phyloP scores from a whole-genome alignment of 2,888 invertebrate genomes.

The Drosophila subsilvestris region DNA sequence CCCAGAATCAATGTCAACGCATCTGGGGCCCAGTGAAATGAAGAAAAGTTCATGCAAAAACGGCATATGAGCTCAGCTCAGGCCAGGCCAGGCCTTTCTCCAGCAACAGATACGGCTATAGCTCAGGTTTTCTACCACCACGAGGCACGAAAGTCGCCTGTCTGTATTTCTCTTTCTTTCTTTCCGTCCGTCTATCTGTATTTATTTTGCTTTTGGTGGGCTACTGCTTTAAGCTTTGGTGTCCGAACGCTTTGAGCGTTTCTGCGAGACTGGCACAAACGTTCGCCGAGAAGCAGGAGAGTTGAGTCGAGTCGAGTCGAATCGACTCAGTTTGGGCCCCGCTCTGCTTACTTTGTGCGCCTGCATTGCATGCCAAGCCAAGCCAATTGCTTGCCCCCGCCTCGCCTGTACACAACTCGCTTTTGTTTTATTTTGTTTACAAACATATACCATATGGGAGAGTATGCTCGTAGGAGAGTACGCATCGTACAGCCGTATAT shows the following conservation, averaged over 20 bases:
- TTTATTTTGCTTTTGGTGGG: constrained; percentile 16
- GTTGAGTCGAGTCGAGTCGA: constrained; percentile 51
- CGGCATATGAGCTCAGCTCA: constrained; percentile 15
- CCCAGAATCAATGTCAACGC: constrained; percentile 69
- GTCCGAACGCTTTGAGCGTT: constrained; percentile 71
- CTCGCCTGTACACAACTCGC: constrained; percentile 1
- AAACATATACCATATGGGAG: constrained; percentile 18
- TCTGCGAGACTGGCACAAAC: constrained; percentile 65
- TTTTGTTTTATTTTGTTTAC: constrained; percentile 56
- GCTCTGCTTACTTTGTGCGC: constrained; percentile 14
- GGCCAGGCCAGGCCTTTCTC: constrained; percentile 65
- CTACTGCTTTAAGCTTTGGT: constrained; percentile 24
- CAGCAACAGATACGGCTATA: constrained; percentile 23
- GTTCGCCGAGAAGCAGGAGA: constrained; percentile 35
- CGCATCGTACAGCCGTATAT: no score
- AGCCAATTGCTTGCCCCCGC: constrained; percentile 61
- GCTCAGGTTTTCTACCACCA: constrained; percentile 41
- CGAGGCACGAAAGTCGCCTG: constrained; percentile 57
- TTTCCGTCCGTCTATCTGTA: constrained; percentile 9
- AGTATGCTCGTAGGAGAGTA: constrained; percentile 11
- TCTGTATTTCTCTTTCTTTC: constrained; percentile 26
- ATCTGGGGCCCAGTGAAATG: constrained; percentile 55
- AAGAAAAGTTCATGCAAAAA: constrained; percentile 7
- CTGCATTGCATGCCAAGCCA: constrained; percentile 39
- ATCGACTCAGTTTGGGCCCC: constrained; percentile 28